These are phyloP conservation scores for Onychomys arenicola DNA, from an alignment of 2,797 vertebrate species.

Conservation along the genomic window DNA sequence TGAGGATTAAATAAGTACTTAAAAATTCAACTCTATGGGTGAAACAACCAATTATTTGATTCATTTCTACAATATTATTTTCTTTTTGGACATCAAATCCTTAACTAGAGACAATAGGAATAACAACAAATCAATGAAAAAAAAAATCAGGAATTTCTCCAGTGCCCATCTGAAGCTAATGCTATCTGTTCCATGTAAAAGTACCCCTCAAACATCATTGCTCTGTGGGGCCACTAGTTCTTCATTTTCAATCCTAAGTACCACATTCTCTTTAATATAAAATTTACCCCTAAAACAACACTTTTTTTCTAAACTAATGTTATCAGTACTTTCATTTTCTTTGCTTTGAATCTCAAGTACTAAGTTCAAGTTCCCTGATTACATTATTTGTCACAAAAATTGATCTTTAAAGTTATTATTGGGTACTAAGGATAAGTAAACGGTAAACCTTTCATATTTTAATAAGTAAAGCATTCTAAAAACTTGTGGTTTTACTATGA, in stretches of 20 bases:
- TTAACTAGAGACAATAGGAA: not conserved
- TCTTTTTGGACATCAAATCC: not conserved
- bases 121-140: not conserved
- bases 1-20: not conserved
- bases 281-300: not conserved
- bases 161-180: not conserved
- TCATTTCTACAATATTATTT: not conserved
- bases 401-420: conserved; percentile 8
- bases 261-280: not conserved
- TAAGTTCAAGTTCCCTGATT: not conserved
- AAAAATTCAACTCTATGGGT: not conserved
- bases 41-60: conserved; percentile 1
- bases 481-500: not conserved
- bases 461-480: conserved; percentile 32
- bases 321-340: not conserved
- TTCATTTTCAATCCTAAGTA: not conserved
- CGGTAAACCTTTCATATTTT: not conserved
- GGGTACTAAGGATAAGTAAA: not conserved
- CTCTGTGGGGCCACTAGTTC: conserved; percentile 19
- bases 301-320: too few relatives aligned
- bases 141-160: not conserved
- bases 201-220: not conserved
- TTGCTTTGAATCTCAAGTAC: conserved; percentile 4
- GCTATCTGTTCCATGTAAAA: not conserved
- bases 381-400: conserved; percentile 37